These are phyloP conservation scores for Pseudococcus viburni DNA, from an alignment of 2,888 invertebrate genomes.

Conservation along the genomic window DNA sequence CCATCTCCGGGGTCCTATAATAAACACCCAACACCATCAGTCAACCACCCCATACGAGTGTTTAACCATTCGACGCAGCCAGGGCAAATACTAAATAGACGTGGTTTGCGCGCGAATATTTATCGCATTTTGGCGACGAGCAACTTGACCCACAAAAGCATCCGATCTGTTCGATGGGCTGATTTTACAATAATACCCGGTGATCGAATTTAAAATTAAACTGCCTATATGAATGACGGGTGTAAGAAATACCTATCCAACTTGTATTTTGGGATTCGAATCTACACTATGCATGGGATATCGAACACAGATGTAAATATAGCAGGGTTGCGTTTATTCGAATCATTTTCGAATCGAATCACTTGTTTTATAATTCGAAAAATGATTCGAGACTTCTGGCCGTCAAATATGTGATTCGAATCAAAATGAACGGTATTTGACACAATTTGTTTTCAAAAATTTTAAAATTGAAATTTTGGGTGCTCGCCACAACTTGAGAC, in stretches of 20 bases:
- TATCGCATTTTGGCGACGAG: constrained; percentile 8
- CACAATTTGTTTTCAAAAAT: too few relatives aligned
- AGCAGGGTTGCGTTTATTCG: too few relatives aligned
- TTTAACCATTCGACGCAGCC: background rate
- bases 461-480: too few relatives aligned
- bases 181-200: background rate
- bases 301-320: too few relatives aligned
- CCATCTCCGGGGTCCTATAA: constrained; percentile 10
- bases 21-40: background rate
- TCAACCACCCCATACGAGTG: background rate
- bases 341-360: too few relatives aligned
- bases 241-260: background rate
- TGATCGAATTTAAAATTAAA: constrained; percentile 4
- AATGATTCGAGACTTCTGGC: too few relatives aligned
- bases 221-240: background rate
- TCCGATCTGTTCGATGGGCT: background rate
- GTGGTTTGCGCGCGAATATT: background rate
- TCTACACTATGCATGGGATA: too few relatives aligned
- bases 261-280: too few relatives aligned
- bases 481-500: too few relatives aligned
- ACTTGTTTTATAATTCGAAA: too few relatives aligned
- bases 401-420: too few relatives aligned
- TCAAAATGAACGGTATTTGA: too few relatives aligned
- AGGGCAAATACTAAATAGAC: background rate
- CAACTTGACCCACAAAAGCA: constrained; percentile 14